Conservation (phyloP, 1,140 invertebrate genomes). For the Panagrolaimus sp. region DNA sequence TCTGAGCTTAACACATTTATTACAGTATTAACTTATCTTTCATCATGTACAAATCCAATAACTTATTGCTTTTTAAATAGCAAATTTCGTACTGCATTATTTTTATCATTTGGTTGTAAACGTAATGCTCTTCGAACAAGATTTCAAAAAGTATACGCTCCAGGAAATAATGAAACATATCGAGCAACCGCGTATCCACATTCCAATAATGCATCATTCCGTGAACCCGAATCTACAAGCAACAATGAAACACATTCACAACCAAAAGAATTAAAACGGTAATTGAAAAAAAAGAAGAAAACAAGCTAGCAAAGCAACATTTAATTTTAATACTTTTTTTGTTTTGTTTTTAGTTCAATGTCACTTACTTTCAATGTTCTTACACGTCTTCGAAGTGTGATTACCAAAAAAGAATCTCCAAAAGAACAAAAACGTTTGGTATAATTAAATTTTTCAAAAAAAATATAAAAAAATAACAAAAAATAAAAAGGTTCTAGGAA, state of each 20-base stretch:
- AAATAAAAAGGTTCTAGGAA: not conserved
- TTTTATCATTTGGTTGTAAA: constrained; percentile 32
- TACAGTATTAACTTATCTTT: constrained; percentile 76
- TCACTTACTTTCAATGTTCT: constrained; percentile 12
- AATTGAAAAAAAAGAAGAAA: not conserved
- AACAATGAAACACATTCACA: not conserved
- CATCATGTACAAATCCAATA: constrained; percentile 82
- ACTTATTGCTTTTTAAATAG: constrained; percentile 89
- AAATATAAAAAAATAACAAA: not conserved
- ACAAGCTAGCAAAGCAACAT: too few species aligned
- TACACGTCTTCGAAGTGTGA: not conserved
- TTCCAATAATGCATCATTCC: constrained; percentile 9
- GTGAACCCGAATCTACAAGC: not conserved
- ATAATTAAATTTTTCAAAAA: not conserved
- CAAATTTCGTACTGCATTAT: constrained; percentile 66
- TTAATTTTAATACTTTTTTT: too few species aligned
- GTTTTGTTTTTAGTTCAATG: not conserved
- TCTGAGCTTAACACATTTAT: constrained; percentile 66
- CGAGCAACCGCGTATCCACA: not conserved
- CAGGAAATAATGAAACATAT: not conserved
- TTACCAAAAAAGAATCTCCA: not conserved
- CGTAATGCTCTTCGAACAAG: not conserved
- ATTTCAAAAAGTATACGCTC: constrained; percentile 6
- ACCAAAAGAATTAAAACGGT: not conserved
- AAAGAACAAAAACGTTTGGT: not conserved